phyloP scores from a whole-genome alignment of 2,888 invertebrate genomes.

The Orthosia cruda region DNA sequence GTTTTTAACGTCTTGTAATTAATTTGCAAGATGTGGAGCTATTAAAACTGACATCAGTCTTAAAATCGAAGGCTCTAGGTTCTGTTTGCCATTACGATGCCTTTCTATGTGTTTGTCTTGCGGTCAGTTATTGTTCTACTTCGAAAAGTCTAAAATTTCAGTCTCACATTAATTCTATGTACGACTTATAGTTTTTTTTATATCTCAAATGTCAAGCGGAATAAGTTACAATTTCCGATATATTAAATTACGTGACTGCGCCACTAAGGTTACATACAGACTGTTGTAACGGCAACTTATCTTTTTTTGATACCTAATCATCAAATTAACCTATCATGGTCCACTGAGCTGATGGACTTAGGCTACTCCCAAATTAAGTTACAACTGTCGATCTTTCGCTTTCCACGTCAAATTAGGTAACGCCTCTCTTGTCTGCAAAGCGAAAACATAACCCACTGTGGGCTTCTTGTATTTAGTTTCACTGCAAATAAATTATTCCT shows the following conservation, averaged over 20 bases:
- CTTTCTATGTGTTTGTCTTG: constrained; percentile 22
- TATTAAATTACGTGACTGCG: constrained; percentile 51
- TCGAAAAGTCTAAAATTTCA: constrained; percentile 48
- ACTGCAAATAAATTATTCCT: neutral
- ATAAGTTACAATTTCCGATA: constrained; percentile 46
- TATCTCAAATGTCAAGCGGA: constrained; percentile 48
- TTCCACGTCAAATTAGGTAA: constrained; percentile 7
- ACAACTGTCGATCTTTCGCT: neutral
- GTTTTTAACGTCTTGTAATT: constrained; percentile 34
- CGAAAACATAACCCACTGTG: neutral
- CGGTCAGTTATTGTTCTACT: constrained; percentile 47
- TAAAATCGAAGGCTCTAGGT: neutral
- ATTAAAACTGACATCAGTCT: neutral
- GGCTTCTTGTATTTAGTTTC: neutral
- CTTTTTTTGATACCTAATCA: constrained; percentile 3
- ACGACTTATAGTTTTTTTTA: constrained; percentile 17
- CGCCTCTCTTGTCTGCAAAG: neutral
- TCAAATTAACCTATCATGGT: constrained; percentile 3
- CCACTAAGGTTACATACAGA: constrained; percentile 24
- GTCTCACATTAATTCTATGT: constrained; percentile 5
- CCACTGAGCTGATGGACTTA: neutral
- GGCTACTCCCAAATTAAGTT: neutral
- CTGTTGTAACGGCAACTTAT: constrained; percentile 16
- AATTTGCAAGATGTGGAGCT: constrained; percentile 17
- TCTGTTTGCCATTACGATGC: constrained; percentile 11